A percentile compares a stretch with the other conserved stretches of the same genome.
phyloP scores from a whole-genome alignment of 2,888 invertebrate genomes.

The Cephalotes varians region DNA sequence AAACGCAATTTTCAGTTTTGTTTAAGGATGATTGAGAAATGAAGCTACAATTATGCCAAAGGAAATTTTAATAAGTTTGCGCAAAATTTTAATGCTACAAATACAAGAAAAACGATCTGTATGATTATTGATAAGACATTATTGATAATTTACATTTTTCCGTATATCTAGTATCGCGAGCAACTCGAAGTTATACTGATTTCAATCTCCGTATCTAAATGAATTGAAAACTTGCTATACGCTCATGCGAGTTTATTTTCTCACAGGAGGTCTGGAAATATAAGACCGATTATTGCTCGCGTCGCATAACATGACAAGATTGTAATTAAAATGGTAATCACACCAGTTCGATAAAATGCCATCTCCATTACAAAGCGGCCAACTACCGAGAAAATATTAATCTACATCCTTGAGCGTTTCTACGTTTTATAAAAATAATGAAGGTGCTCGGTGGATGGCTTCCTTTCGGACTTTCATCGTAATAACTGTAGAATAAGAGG shows the following conservation, averaged over 20 bases:
- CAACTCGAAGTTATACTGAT: not conserved
- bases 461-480: constrained; percentile 63
- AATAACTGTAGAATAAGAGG: constrained; percentile 72
- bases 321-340: constrained; percentile 50
- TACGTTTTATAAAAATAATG: constrained; percentile 53
- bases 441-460: constrained; percentile 37
- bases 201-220: not conserved
- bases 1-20: not conserved
- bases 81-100: not conserved
- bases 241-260: constrained; percentile 11
- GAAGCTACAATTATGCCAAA: not conserved
- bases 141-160: constrained; percentile 4
- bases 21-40: not conserved
- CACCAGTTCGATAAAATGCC: constrained; percentile 47
- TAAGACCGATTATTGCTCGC: constrained; percentile 31
- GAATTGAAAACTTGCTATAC: constrained; percentile 1
- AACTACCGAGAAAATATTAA: constrained; percentile 49
- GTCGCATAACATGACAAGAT: constrained; percentile 37
- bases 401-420: constrained; percentile 48
- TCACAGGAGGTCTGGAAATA: constrained; percentile 11
- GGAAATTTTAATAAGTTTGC: not conserved
- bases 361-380: constrained; percentile 48
- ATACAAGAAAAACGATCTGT: constrained; percentile 1
- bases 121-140: not conserved
- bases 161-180: not conserved